phyloP scores from a whole-genome alignment of 1,140 invertebrate species.

The Yoshiicerus persimilis region DNA sequence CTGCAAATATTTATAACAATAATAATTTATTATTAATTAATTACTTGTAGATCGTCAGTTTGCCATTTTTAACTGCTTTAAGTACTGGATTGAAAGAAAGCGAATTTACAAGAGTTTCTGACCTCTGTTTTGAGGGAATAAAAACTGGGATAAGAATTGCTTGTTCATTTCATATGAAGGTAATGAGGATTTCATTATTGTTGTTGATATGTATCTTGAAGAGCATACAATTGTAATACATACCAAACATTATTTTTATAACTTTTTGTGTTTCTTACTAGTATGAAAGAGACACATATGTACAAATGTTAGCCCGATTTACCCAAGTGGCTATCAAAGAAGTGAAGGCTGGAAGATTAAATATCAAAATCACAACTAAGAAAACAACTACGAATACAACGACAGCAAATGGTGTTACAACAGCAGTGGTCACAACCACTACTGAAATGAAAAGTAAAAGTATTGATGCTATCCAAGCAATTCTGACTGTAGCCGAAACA shows the following conservation, averaged over 20 bases:
- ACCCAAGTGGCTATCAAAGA: slow-evolving; percentile 58
- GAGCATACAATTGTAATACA: too few relatives aligned
- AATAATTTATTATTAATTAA: too few relatives aligned
- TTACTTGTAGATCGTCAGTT: slow-evolving; percentile 99
- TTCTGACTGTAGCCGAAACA: slow-evolving; percentile 95
- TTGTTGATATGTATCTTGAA: too few relatives aligned
- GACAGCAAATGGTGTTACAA: slow-evolving; percentile 62
- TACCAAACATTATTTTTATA: slow-evolving; percentile 20
- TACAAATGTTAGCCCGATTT: slow-evolving; percentile 93
- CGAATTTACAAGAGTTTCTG: slow-evolving; percentile 92
- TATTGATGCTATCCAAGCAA: slow-evolving; percentile 97
- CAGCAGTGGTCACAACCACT: slow-evolving; percentile 87
- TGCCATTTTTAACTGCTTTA: slow-evolving; percentile 96
- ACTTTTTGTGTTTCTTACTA: slow-evolving; percentile 51
- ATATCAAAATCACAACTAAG: not conserved
- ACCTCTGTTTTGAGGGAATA: slow-evolving; percentile 90
- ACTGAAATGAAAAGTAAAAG: slow-evolving; percentile 99
- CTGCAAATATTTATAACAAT: slow-evolving; percentile 96
- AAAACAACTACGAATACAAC: not conserved
- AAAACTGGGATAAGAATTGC: slow-evolving; percentile 95
- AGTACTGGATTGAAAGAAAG: slow-evolving; percentile 96
- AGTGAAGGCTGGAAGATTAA: not conserved
- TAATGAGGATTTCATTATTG: too few relatives aligned
- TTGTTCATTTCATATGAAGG: slow-evolving; percentile 94
- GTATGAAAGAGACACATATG: slow-evolving; percentile 95